Base-by-base conservation (phyloP, 2,113 vertebrate species). In the Speoplatyrhinus poulsoni region DNA sequence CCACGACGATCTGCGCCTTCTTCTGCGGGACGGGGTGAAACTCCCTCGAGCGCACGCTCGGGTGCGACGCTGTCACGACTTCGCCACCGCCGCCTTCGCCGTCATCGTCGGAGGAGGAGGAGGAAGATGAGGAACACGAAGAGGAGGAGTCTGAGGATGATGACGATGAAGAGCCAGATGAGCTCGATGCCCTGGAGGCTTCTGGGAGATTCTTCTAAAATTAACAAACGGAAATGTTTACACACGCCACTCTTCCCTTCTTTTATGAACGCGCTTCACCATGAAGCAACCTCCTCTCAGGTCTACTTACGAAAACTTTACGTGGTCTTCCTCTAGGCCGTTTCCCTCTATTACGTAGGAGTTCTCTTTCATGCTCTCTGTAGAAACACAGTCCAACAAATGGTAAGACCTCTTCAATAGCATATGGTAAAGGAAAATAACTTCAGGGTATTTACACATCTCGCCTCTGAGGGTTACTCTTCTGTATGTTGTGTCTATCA, bases 361-460 rank as follows among this genome's bases (percentile, higher is more conserved):
- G 88, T 83, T 99, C 98, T 81, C 95, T 96, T 46, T 99, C 98
- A 0, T 98, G 96, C 62, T 98, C 96, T 86, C 98, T 99, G 77
- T 6, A 17, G 57, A 63, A 41, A n/a, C 1, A 9, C 12, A 3
- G 12, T 6, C 13, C 12, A 63, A 48, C 58, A 41, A 41, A 41
- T 41, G 36, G 36, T 41, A 7, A 41, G 36, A 41, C 36, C 36
- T 41, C 19, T 4, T 41, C 4, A 41, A 41, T 7, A 7, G 36
- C 36, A 19, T 19, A 41, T 0, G 36, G 36, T 41, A 41, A 41
- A 41, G 36, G 36, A 41, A 41, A 41, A 41, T 41, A 41, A 41
- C 26, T 26, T 26, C 3, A 26, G 26, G 26, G 2, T 26, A 26
- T 26, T 26, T 26, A 26, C 26, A 26, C 1, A 26, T 41, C 36